These are phyloP conservation scores for Eurytoma californica DNA, from an alignment of 2,888 invertebrate genomes.

Conservation along the genomic window DNA sequence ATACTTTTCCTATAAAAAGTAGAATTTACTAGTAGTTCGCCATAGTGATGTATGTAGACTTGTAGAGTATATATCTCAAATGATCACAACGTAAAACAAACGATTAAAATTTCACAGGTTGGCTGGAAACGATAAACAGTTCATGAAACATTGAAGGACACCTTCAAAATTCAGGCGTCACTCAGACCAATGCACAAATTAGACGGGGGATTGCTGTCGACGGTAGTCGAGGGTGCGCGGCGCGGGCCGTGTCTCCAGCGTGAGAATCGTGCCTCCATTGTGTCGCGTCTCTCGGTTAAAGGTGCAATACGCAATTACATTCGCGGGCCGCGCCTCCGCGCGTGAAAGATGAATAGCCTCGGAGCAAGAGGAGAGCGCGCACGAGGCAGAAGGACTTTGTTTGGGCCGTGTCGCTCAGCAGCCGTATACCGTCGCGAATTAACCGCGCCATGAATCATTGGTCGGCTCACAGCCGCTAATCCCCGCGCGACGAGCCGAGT, in stretches of 20 bases:
- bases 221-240: too few relatives aligned
- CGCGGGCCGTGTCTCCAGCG: slow-evolving; percentile 50
- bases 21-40: too few relatives aligned
- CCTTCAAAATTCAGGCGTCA: slow-evolving; percentile 10
- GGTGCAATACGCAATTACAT: slow-evolving; percentile 50
- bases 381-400: slow-evolving; percentile 20
- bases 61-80: too few relatives aligned
- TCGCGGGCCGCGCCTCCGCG: slow-evolving; percentile 24
- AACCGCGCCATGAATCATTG: slow-evolving; percentile 62
- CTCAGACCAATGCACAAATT: not conserved
- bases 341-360: slow-evolving; percentile 51
- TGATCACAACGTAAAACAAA: too few relatives aligned
- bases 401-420: slow-evolving; percentile 26
- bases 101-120: too few relatives aligned
- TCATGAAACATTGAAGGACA: too few relatives aligned
- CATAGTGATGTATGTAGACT: too few relatives aligned
- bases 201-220: too few relatives aligned
- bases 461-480: not conserved
- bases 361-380: not conserved
- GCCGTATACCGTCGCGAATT: slow-evolving; percentile 57
- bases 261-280: slow-evolving; percentile 34
- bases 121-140: too few relatives aligned
- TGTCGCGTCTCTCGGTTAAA: slow-evolving; percentile 40
- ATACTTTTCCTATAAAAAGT: too few relatives aligned
- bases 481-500: slow-evolving; percentile 47